These are phyloP conservation scores for Tupaia chinensis DNA, from an alignment of 2,113 vertebrate genomes.

Conservation along the genomic window DNA sequence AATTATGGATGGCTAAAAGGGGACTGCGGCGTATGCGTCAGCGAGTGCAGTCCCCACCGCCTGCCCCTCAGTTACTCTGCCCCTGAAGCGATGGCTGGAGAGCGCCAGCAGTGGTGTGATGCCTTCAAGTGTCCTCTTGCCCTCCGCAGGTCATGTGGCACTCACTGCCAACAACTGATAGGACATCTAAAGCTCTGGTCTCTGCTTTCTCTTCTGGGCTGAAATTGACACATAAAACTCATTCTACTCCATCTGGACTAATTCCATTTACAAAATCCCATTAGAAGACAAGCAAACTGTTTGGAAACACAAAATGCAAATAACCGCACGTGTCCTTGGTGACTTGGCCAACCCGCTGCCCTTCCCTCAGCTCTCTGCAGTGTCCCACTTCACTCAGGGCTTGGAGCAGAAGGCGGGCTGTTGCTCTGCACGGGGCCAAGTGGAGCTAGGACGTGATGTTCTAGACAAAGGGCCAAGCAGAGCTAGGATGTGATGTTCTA, in stretches of 20 bases:
- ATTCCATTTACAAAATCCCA: neutral
- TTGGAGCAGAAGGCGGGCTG: neutral
- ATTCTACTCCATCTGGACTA: neutral
- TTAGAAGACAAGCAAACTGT: neutral
- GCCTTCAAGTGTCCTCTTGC: neutral
- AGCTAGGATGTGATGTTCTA: conserved; percentile 64
- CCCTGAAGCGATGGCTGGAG: conserved; percentile 7
- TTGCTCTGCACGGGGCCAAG: neutral
- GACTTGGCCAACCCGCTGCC: neutral
- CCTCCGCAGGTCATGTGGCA: neutral
- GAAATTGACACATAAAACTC: neutral
- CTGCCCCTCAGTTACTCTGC: neutral
- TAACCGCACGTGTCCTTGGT: neutral
- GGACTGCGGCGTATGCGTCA: neutral
- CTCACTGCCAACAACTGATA: neutral
- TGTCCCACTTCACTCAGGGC: neutral
- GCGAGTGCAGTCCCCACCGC: neutral
- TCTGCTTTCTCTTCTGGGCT: conserved; percentile 27
- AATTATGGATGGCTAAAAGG: neutral
- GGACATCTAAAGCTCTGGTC: neutral
- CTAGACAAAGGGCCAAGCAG: conserved; percentile 53
- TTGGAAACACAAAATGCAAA: conserved; percentile 9
- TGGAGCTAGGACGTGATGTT: conserved; percentile 62
- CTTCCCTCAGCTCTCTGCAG: neutral
- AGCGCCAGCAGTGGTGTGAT: neutral